These are phyloP conservation scores for Syngnathus rostellatus DNA, from an alignment of 2,797 vertebrate genomes.

Conservation along the genomic window DNA sequence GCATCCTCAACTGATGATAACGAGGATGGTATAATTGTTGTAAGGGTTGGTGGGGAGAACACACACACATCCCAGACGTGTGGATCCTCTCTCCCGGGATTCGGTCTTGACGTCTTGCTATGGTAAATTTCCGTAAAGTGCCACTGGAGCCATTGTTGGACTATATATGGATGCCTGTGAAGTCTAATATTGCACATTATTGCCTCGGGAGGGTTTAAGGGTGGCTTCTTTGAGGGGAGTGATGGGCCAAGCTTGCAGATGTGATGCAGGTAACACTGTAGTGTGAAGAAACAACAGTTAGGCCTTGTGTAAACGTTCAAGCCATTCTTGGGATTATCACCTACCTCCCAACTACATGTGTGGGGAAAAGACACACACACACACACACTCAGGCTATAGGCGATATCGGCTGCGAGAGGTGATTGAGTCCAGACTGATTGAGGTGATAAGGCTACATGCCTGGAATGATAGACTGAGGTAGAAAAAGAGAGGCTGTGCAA, in stretches of 20 bases:
- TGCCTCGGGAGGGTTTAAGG: conserved; percentile 27
- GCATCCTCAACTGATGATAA: conserved; percentile 51
- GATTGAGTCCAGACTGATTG: conserved; percentile 16
- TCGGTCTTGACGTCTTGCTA: conserved; percentile 54
- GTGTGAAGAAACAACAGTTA: conserved; percentile 72
- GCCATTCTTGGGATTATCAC: conserved; percentile 64
- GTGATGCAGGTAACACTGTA: conserved; percentile 69
- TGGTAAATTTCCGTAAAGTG: conserved; percentile 53
- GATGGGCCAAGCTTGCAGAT: conserved; percentile 58
- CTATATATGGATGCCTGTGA: conserved; percentile 22
- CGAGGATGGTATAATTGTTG: conserved; percentile 52
- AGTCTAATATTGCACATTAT: conserved; percentile 12
- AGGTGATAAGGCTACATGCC: neutral
- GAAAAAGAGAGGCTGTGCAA: conserved; percentile 15
- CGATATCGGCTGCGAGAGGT: neutral
- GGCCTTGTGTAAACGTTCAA: conserved; percentile 68
- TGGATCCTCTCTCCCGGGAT: conserved; percentile 38
- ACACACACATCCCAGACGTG: conserved; percentile 51
- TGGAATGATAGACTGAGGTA: conserved; percentile 30
- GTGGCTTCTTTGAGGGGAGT: conserved; percentile 6
- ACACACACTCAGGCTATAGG: conserved; percentile 8
- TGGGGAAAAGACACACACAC: conserved; percentile 29
- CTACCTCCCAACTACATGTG: conserved; percentile 58
- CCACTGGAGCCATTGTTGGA: conserved; percentile 43
- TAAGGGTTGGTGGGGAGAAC: conserved; percentile 40